phyloP scores from a whole-genome alignment of 2,113 vertebrate species.

The Psilopogon haemacephalus region DNA sequence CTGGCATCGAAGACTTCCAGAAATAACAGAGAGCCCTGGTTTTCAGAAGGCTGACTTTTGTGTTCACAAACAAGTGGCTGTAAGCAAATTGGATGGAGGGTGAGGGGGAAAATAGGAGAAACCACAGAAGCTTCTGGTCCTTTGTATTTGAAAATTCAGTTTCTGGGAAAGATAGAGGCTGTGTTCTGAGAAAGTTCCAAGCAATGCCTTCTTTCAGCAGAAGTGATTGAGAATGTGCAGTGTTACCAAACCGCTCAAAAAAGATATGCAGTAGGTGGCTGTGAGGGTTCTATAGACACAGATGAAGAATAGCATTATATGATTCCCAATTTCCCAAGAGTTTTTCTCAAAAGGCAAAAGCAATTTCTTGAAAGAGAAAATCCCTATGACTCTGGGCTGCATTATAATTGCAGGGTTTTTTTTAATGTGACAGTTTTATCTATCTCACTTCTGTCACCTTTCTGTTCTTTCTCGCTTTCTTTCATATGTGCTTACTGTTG shows the following conservation, averaged over 20 bases:
- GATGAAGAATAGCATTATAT: neutral
- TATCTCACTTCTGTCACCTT: neutral
- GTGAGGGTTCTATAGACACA: neutral
- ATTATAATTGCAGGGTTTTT: neutral
- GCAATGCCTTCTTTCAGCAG: neutral
- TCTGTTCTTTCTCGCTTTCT: neutral
- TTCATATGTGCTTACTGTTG: neutral
- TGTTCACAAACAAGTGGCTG: neutral
- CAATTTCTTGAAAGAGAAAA: neutral
- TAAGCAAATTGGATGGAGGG: neutral
- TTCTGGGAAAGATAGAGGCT: neutral
- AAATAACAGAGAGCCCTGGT: neutral
- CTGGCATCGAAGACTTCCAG: neutral
- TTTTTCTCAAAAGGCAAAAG: neutral
- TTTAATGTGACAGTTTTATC: neutral
- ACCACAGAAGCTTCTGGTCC: neutral
- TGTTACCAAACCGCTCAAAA: neutral
- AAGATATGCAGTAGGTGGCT: too few relatives aligned
- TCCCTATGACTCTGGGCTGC: neutral
- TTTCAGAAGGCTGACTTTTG: neutral
- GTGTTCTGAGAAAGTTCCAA: fast-evolving
- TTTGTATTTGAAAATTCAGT: neutral
- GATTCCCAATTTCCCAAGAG: neutral
- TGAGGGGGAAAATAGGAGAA: neutral
- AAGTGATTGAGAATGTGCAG: neutral